Conservation (phyloP, 2,113 vertebrate species). For the Prionailurus viverrinus region DNA sequence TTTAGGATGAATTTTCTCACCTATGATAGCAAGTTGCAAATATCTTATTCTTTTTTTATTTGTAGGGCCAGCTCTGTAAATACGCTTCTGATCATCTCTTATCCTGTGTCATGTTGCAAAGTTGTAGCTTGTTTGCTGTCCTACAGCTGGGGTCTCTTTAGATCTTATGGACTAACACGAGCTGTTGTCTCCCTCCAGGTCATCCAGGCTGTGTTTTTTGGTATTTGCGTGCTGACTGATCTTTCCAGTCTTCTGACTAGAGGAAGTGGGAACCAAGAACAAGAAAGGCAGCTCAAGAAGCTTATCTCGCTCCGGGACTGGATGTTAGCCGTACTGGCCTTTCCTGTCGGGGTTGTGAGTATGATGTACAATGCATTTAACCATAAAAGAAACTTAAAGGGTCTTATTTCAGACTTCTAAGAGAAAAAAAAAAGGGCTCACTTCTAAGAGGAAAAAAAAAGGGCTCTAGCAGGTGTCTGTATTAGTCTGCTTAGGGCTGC, state of each 20-base stretch:
- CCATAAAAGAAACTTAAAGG: slow-evolving; percentile 13
- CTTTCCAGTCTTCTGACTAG: slow-evolving; percentile 97
- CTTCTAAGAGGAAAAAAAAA: not conserved
- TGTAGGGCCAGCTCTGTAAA: not conserved
- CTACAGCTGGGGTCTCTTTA: not conserved
- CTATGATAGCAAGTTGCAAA: not conserved
- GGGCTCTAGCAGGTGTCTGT: not conserved
- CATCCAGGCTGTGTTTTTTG: slow-evolving; percentile 98
- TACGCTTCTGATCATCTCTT: not conserved
- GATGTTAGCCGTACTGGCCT: slow-evolving; percentile 97
- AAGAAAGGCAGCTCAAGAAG: slow-evolving; percentile 96
- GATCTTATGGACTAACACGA: not conserved
- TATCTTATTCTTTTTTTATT: not conserved
- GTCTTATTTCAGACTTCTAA: slow-evolving; percentile 14
- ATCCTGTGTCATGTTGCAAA: not conserved
- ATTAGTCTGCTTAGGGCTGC: not conserved
- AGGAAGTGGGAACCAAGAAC: slow-evolving; percentile 94
- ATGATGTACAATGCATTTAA: not conserved
- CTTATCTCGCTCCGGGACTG: slow-evolving; percentile 97
- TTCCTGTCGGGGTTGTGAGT: slow-evolving; percentile 98
- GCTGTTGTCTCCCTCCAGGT: slow-evolving; percentile 87
- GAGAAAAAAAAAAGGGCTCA: not conserved
- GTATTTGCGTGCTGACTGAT: slow-evolving; percentile 96
- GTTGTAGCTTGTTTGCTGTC: not conserved
- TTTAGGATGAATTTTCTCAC: slow-evolving; percentile 24